Base-by-base conservation (phyloP, 1,140 invertebrate species). In the Leucophenga varia region DNA sequence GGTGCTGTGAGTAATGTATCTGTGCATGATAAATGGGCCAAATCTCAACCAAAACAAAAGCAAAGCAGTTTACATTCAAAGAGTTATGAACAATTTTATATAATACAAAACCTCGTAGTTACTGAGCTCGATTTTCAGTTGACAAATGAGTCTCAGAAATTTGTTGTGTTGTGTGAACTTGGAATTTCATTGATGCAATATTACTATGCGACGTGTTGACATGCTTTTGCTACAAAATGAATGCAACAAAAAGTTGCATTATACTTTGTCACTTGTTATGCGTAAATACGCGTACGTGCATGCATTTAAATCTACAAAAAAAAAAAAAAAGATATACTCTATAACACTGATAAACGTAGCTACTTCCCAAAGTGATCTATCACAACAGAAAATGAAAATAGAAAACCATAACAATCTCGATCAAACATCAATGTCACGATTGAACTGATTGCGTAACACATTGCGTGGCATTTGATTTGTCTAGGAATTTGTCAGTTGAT, bases 211-310 rank as follows among this genome's bases (percentile, higher is more conserved):
- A 54, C 63, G 60, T 64, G 60, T 64, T 64, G 60, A 64, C 60
- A 64, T 60, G 60, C 60, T 64, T 64, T 64, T 49, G 40, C 50
- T 44, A 36, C 38, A 43, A 31, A 31, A 10, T 7, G 6, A 28
- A 49, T 25, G 10, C 34, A 17, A 7, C 13, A 35, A 6, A 20
- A n/a, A 20, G 6, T 44, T 38, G 44, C 34, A 40, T 37, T 45
- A 45, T 57, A 57, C 64, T 64, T 64, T 64, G 61, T 64, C 61
- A 64, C 22, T 25, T 25, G 22, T 25, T 25, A 48, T 20, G 32
- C 54, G 50, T 61, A 64, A 64, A 64, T 64, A 57, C 48, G 36
- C 32, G 61, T 64, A 64, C 61, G 61, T 64, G 61, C 40, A 50
- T 43, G 61, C 64, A 64, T 57, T 61, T 64, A 61, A 64, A 64